Base-by-base conservation (phyloP, 2,888 invertebrate genomes). In the Nematopogon swammerdamellus region DNA sequence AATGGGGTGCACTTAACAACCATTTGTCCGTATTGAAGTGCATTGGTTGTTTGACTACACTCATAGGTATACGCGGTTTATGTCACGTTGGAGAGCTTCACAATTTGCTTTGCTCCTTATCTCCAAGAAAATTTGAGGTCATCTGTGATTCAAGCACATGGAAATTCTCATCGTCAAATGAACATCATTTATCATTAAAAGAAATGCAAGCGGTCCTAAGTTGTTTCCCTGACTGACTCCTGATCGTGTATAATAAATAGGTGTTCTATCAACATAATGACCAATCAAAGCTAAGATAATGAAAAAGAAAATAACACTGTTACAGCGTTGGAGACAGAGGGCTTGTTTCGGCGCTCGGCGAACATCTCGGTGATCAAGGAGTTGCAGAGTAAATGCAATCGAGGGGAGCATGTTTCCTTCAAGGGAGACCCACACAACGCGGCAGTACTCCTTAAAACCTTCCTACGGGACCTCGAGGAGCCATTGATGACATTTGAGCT, bases 361-460 rank as follows among this genome's bases (percentile, higher is more conserved):
- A 94, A 91, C 66, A 88, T 91, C 52, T 70, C 85, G 1, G 85
- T 90, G 56, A 87, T 99, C 44, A 92, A 90, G 65, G 88, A 91
- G 58, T 83, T 95, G 17, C 95, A 97, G 65, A 82, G 85, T 50
- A 84, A 85, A 44, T 93, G 95, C 60, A 96, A 99, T 75, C 83
- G 84, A 54, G 97, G 97, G n/a, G 84, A 91, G 68, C 72, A 82
- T 53, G 82, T 95, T 53, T 80, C 88, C 62, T 92, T 95, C 80
- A 75, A 85, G 58, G 84, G 84, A 6, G 91, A 93, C 72, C 90
- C 93, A 1, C 96, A 98, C 68, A 88, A 92, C 58, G 94, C 98
- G 14, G 97, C 98, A 2, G 97, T 96, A 17, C 82, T 98, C 49
- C 80, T 99, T 50, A 99, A 99, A 79, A 93, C 93, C 43, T 98